These are phyloP conservation scores for Pelecanus crispus DNA, from an alignment of 2,113 vertebrate genomes.

Conservation along the genomic window DNA sequence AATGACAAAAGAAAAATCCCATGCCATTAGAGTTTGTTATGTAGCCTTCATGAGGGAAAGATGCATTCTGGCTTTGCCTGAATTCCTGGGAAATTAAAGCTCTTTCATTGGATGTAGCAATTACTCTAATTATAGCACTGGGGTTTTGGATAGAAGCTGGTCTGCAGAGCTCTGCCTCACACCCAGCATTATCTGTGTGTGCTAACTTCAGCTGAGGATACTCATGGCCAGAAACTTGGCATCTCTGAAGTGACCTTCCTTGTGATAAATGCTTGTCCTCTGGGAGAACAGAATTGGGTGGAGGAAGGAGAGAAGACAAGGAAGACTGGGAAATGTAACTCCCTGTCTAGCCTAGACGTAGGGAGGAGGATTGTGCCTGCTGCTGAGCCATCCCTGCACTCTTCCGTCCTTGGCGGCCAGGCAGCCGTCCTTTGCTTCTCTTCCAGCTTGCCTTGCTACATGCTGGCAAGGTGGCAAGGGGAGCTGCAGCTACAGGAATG, in stretches of 20 bases:
- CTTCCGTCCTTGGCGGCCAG: fast-evolving
- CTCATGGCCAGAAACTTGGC: not conserved
- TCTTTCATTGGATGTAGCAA: constrained; percentile 69
- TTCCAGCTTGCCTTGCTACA: not conserved
- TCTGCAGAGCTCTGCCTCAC: constrained; percentile 28
- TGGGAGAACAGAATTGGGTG: not conserved
- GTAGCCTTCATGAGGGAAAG: constrained; percentile 59
- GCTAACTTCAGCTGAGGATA: constrained; percentile 4
- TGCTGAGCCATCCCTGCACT: not conserved
- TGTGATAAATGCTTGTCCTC: not conserved
- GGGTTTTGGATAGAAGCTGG: constrained; percentile 26
- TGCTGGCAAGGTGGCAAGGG: not conserved
- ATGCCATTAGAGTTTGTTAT: not conserved
- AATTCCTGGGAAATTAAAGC: constrained; percentile 78
- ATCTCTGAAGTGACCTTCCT: not conserved
- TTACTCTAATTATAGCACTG: constrained; percentile 75
- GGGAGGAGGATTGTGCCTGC: not conserved
- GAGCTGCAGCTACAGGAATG: not conserved
- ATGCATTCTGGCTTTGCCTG: constrained; percentile 51
- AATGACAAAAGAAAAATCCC: not conserved
- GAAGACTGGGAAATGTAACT: not conserved
- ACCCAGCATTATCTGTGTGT: not conserved
- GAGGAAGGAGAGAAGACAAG: not conserved
- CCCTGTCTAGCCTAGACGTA: not conserved
- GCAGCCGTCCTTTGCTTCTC: not conserved